Evolutionary conservation across 2,113 vertebrate genomes (phyloP), one percentile per base, ranked within the genome.

Genomic region (Bambusicola thoracicus): DNA sequence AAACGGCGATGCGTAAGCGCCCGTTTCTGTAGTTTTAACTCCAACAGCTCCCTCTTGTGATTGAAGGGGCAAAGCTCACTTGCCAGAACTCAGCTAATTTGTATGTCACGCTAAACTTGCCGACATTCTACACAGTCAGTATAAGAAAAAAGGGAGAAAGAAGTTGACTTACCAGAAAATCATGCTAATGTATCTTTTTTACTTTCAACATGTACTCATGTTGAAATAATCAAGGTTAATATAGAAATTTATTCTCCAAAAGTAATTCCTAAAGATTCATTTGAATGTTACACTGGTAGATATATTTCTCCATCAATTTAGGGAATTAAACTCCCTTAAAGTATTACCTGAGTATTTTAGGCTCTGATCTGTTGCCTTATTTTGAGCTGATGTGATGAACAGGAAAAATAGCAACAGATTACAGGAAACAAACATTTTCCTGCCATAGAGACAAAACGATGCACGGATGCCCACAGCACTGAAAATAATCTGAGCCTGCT

Each of bases 1-100:
- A 95, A 95, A 55, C 70, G 17, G 93, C 85, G 84, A 40, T 27
- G 40, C 8, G 27, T 34, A 61, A 68, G n/a, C 3, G 51, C 8
- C 32, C 68, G 1, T 34, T 11, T 51, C 48, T 11, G 12, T 24
- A 24, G 97, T 98, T 97, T 92, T 62, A 98, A 95, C 94, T 96
- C 96, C 97, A 98, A 98, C 95, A 98, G 96, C 97, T 93, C 97
- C 98, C 98, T 98, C 98, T 98, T 94, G 97, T 93, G 98, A 38
- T 66, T 30, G 67, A 56, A 84, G 13, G 3, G 49, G 16, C 76
- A 48, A 95, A 96, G 65, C 70, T 63, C 56, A 62, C 34, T 20
- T 14, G 53, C 27, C 74, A 38, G 7, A 85, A 4, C 13, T 8
- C 24, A 49, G 79, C 82, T 59, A 21, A 5, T 85, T 73, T 13